phyloP scores from a whole-genome alignment of 1,140 invertebrate genomes.

The Littorina saxatilis region DNA sequence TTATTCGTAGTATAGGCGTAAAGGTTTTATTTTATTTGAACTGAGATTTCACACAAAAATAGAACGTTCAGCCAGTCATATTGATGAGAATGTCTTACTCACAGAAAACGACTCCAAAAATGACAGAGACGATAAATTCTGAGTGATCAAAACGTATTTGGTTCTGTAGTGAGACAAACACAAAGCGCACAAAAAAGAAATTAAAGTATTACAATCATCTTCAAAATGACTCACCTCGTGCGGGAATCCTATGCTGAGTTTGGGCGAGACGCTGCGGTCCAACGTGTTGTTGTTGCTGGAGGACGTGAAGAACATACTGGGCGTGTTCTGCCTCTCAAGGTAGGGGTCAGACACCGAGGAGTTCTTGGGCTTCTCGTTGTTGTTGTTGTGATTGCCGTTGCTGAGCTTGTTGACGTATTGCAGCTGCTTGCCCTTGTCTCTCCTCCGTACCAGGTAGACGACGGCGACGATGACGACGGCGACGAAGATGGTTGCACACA shows the following conservation, averaged over 20 bases:
- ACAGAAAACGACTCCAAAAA: too few species aligned
- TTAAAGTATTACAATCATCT: neutral
- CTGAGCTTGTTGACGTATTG: conserved; percentile 38
- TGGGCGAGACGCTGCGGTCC: neutral
- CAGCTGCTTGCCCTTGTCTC: conserved; percentile 38
- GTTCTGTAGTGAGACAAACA: too few species aligned
- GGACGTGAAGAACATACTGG: conserved; percentile 26
- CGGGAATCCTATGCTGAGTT: conserved; percentile 20
- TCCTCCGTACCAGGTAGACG: conserved; percentile 31
- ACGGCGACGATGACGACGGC: conserved; percentile 35
- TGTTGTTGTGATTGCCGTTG: neutral
- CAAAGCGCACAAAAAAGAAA: neutral
- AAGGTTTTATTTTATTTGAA: too few species aligned
- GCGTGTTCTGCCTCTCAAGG: conserved; percentile 24
- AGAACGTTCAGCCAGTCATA: neutral
- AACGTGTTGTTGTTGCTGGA: neutral
- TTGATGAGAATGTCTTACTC: neutral
- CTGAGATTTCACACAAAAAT: neutral
- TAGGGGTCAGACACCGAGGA: neutral
- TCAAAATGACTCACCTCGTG: conserved; percentile 13
- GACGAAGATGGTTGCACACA: conserved; percentile 41
- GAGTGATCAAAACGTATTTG: too few species aligned
- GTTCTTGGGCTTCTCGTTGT: neutral
- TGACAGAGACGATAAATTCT: too few species aligned
- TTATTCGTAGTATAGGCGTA: too few species aligned